Evolutionary conservation across 2,113 vertebrate species (phyloP).

Genomic region (Ceyx melanurus): DNA sequence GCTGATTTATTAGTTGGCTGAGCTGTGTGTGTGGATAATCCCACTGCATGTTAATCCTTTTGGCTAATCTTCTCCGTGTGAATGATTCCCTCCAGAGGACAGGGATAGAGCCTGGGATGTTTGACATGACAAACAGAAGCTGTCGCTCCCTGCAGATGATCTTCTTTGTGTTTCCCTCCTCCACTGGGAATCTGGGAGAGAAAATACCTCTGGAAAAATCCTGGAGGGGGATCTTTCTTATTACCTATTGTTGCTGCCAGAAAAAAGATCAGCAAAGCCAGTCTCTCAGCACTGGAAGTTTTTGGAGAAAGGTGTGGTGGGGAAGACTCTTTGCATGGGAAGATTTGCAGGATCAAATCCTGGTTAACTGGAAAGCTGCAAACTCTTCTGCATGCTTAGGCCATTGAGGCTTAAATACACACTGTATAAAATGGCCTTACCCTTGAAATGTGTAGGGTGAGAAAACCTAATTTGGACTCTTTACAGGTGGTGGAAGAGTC

Average conservation of each 20-base stretch:
- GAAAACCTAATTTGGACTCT: not conserved
- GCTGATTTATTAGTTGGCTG: not conserved
- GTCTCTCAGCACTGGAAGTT: not conserved
- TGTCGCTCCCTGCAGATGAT: not conserved
- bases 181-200: not conserved
- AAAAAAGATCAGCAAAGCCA: not conserved
- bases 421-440: not conserved
- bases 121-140: not conserved
- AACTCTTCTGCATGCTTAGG: not conserved
- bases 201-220: constrained; percentile 15
- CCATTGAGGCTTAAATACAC: not conserved
- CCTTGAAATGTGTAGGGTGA: not conserved
- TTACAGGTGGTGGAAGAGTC: not conserved
- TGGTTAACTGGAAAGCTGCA: not conserved
- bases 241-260: not conserved
- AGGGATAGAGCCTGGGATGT: not conserved
- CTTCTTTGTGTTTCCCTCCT: constrained; percentile 12
- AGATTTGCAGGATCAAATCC: not conserved
- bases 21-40: constrained; percentile 18
- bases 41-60: not conserved
- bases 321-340: not conserved
- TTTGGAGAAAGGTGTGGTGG: not conserved
- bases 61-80: constrained; percentile 11
- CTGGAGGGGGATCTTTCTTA: not conserved
- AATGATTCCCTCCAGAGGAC: constrained; percentile 34